These are phyloP conservation scores for Corythucha ciliata DNA, from an alignment of 2,888 invertebrate genomes.

Conservation along the genomic window DNA sequence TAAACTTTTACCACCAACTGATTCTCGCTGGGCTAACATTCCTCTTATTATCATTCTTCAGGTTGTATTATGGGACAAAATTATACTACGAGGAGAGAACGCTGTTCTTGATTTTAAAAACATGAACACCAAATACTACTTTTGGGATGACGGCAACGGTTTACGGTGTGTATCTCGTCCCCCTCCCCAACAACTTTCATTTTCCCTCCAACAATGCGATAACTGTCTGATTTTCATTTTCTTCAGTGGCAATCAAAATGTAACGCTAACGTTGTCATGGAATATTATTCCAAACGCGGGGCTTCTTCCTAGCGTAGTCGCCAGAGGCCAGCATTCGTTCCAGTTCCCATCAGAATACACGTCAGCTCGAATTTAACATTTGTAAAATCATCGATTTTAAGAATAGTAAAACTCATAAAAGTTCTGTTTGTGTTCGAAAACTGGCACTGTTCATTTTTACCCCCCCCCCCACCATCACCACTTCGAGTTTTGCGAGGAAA, in stretches of 20 bases:
- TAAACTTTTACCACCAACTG: no score
- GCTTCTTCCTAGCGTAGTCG: slow-evolving; percentile 75
- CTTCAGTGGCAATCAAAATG: slow-evolving; percentile 82
- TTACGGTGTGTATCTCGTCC: slow-evolving; percentile 50
- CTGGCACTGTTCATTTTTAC: no score
- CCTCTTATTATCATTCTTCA: slow-evolving; percentile 39
- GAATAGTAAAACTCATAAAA: no score
- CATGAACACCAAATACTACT: slow-evolving; percentile 96
- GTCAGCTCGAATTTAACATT: slow-evolving; percentile 41
- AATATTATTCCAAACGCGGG: slow-evolving; percentile 99
- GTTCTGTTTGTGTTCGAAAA: no score
- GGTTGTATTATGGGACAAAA: slow-evolving; percentile 98
- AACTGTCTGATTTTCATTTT: slow-evolving; percentile 27
- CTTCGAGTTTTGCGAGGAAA: no score
- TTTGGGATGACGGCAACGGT: slow-evolving; percentile 99
- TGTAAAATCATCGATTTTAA: no score
- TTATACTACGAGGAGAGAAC: slow-evolving; percentile 87
- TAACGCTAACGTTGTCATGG: slow-evolving; percentile 90
- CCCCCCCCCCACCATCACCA: no score
- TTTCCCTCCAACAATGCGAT: neutral
- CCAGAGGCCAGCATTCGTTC: slow-evolving; percentile 75
- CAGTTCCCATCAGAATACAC: slow-evolving; percentile 86
- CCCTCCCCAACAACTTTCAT: neutral
- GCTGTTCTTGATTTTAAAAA: slow-evolving; percentile 86
- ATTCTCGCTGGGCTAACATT: no score